phyloP scores from a whole-genome alignment of 1,140 invertebrate species.

The Helicoverpa armigera region DNA sequence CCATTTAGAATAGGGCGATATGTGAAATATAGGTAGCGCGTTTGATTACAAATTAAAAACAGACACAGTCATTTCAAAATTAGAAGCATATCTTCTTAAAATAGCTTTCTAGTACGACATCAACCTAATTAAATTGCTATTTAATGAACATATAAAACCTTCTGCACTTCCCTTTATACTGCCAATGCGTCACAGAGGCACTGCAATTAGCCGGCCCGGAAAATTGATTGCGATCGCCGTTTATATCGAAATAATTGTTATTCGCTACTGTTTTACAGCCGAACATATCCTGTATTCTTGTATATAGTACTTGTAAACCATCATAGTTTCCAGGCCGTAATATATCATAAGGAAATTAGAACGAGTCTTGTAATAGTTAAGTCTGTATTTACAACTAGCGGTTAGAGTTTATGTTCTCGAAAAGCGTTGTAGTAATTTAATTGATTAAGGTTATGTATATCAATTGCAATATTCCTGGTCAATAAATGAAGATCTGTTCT shows the following conservation, averaged over 20 bases:
- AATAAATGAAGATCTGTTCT: neutral
- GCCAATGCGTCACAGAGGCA: conserved; percentile 8
- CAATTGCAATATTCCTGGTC: neutral
- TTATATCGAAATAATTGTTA: conserved; percentile 24
- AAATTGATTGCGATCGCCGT: conserved; percentile 15
- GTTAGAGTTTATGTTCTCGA: neutral
- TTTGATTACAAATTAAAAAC: too few species aligned
- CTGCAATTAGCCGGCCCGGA: conserved; percentile 15
- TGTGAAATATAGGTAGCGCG: too few species aligned
- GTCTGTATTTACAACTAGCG: neutral
- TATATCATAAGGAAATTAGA: neutral
- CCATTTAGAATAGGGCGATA: too few species aligned
- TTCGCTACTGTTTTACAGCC: neutral
- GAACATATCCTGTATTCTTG: neutral
- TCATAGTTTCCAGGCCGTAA: neutral
- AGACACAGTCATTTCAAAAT: too few species aligned
- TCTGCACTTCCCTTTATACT: neutral
- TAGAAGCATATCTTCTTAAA: too few species aligned
- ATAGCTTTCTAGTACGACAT: too few species aligned
- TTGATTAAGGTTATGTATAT: too few species aligned
- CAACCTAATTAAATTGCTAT: too few species aligned
- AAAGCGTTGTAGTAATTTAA: neutral
- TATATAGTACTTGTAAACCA: neutral
- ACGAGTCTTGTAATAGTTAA: neutral
- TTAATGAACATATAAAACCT: neutral